Evolutionary conservation across 2,797 vertebrate species (phyloP), one percentile per base, ranked within the genome.

Genomic region (Knipowitschia caucasica): DNA sequence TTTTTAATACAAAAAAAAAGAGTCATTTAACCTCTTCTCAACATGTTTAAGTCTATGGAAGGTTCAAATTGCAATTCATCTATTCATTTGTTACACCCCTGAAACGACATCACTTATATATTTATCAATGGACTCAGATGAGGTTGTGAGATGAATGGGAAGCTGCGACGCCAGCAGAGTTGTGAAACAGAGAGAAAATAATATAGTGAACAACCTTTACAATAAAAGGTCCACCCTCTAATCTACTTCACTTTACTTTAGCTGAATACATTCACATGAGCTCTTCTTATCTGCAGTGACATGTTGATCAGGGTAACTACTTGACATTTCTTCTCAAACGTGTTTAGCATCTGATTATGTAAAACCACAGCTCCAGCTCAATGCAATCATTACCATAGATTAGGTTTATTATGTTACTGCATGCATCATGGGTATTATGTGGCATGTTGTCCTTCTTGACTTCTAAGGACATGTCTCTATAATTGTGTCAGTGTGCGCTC

Each of bases 401-500:
- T 44, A 17, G 8, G 14, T 44, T 25, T 44, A 44, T 44, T 26
- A 44, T 44, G 12, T 44, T 25, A 26, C 24, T 18, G 14, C 26
- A 30, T 46, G 15, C 25, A 17, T 46, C 15, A 46, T 46, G 25
- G 30, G 4, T 46, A 27, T 46, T n/a, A 46, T 46, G 25, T 29
- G 43, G 25, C 24, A 9, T 15, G 26, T 17, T 18, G 5, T 45
- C 24, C 24, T n/a, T 33, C 29, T 23, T 23, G 29, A 49, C 46
- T 33, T 33, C 18, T 31, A 31, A 49, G 11, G 21, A 33, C 29
- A 33, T 21, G 18, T 20, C 12, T 18, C 29, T 21, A 31, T 49
- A 46, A 46, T 46, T 46, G 44, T 49, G 46, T 49, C 46, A 49
- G 11, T 23, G 45, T 23, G 20, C 17, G 18, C 34, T 33, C 30